A percentile compares a stretch with the other conserved stretches of the same genome.
Evolutionary conservation across 2,797 vertebrate genomes (phyloP).

Genomic region (Eulemur rubriventer): DNA sequence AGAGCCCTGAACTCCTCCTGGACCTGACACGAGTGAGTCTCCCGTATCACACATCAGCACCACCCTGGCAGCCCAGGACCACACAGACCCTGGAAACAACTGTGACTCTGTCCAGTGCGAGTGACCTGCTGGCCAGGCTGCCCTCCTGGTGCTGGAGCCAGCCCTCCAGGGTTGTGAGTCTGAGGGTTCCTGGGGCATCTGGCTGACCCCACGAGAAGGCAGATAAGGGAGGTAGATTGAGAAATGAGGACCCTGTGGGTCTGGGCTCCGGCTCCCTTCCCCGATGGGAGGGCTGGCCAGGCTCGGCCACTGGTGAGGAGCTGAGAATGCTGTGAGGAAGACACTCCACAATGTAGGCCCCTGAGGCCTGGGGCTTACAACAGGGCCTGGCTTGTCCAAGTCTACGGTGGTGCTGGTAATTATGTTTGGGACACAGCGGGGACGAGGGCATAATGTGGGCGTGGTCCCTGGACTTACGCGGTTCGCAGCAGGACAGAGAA

Average conservation of each 20-base stretch:
- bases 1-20: neutral
- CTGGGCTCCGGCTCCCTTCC: neutral
- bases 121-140: neutral
- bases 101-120: accelerated
- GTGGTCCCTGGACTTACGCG: neutral
- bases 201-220: accelerated
- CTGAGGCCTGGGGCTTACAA: neutral
- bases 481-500: neutral
- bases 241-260: neutral
- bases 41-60: accelerated
- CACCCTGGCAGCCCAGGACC: neutral
- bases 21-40: neutral
- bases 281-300: neutral
- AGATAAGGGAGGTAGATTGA: neutral
- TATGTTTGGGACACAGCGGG: neutral
- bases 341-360: accelerated
- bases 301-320: neutral
- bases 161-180: neutral
- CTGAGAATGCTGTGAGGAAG: neutral
- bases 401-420: accelerated
- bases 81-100: neutral
- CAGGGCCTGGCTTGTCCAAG: neutral
- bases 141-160: neutral
- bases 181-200: neutral
- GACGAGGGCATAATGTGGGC: neutral